Conservation (phyloP, 2,888 invertebrate genomes). For the Pasiphila rectangulata region DNA sequence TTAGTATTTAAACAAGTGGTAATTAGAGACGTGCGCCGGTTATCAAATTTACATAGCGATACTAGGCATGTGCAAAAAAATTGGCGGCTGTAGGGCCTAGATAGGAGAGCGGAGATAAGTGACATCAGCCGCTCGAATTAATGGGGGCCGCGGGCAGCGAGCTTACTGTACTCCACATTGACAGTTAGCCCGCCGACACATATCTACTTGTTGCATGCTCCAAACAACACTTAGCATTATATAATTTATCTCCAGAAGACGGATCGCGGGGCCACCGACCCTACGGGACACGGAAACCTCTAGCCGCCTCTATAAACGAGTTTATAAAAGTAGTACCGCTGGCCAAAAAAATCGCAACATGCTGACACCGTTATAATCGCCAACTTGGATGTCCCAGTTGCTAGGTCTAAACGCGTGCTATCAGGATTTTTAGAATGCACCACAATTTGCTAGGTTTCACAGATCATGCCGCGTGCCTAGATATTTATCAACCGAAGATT, state of each 20-base stretch:
- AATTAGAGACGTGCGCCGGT: slow-evolving; percentile 68
- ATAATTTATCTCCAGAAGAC: slow-evolving; percentile 79
- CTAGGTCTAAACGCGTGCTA: slow-evolving; percentile 69
- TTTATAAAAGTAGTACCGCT: slow-evolving; percentile 82
- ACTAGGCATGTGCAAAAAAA: slow-evolving; percentile 69
- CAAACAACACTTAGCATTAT: slow-evolving; percentile 78
- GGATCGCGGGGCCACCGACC: slow-evolving; percentile 77
- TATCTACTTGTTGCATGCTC: slow-evolving; percentile 81
- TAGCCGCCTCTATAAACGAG: slow-evolving; percentile 81
- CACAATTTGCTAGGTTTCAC: slow-evolving; percentile 69
- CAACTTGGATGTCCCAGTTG: slow-evolving; percentile 81
- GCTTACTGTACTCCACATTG: slow-evolving; percentile 81
- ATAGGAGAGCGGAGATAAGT: slow-evolving; percentile 79
- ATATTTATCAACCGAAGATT: slow-evolving; percentile 64
- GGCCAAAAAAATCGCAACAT: slow-evolving; percentile 82
- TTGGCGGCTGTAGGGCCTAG: slow-evolving; percentile 80
- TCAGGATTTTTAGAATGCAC: slow-evolving; percentile 71
- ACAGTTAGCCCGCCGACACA: slow-evolving; percentile 80
- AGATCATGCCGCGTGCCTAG: slow-evolving; percentile 67
- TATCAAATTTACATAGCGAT: slow-evolving; percentile 73
- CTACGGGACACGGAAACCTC: slow-evolving; percentile 81
- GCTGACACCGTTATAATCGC: slow-evolving; percentile 82
- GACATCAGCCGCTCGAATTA: slow-evolving; percentile 81
- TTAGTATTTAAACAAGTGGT: slow-evolving; percentile 63
- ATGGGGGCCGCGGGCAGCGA: slow-evolving; percentile 78